These are phyloP conservation scores for Erebia epiphron DNA, from an alignment of 2,888 invertebrate genomes.

Conservation along the genomic window DNA sequence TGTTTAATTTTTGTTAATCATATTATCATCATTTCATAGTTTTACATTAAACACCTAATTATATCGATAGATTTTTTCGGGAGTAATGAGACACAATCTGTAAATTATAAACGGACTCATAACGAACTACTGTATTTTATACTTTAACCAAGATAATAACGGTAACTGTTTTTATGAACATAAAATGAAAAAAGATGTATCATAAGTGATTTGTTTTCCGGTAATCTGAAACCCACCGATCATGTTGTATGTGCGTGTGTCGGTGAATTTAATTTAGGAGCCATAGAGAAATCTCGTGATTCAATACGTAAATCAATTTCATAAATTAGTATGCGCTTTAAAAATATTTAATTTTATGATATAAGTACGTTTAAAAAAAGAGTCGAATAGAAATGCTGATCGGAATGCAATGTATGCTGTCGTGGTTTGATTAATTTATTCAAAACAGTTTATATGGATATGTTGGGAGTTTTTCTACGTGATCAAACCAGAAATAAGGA, in stretches of 20 bases:
- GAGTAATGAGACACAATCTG: neutral
- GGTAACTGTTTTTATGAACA: conserved; percentile 14
- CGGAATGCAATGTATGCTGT: neutral
- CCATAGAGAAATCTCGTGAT: conserved; percentile 7
- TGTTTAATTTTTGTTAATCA: too few relatives aligned
- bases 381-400: neutral
- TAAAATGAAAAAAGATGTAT: conserved; percentile 11
- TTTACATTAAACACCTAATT: too few relatives aligned
- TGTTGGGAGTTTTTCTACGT: too few relatives aligned
- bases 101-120: neutral
- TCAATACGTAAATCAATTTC: conserved; percentile 16
- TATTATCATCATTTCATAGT: too few relatives aligned
- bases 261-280: conserved; percentile 15
- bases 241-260: neutral
- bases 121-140: conserved; percentile 4
- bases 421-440: neutral
- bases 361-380: neutral
- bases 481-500: too few relatives aligned
- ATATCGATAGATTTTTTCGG: too few relatives aligned
- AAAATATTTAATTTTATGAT: conserved; percentile 14
- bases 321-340: conserved; percentile 13
- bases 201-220: conserved; percentile 25
- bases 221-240: conserved; percentile 14
- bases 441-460: too few relatives aligned
- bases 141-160: conserved; percentile 1